These are phyloP conservation scores for Pycnonotus jocosus DNA, from an alignment of 2,113 vertebrate genomes.

Conservation along the genomic window DNA sequence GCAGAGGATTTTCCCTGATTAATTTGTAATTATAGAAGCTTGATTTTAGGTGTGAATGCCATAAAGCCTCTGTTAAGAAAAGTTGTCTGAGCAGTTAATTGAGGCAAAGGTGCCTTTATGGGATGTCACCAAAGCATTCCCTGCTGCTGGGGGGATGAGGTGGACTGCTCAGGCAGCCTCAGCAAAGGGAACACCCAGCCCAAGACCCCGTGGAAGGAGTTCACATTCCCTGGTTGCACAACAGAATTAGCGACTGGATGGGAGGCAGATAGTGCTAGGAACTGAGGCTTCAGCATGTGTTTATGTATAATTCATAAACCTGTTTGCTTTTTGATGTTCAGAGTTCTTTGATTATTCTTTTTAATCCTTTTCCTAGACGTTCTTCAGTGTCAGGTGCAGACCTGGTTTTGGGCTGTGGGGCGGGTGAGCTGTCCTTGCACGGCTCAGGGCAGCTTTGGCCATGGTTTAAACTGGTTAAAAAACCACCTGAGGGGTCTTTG, in stretches of 20 bases:
- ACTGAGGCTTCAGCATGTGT: neutral
- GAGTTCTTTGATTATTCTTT: constrained; percentile 35
- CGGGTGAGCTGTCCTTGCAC: neutral
- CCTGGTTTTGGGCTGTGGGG: neutral
- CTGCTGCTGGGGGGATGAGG: neutral
- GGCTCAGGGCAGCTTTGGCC: neutral
- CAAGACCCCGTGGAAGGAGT: neutral
- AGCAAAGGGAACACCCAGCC: neutral
- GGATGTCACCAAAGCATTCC: neutral
- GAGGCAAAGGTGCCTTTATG: neutral
- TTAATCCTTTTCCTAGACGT: neutral
- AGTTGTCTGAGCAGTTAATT: neutral
- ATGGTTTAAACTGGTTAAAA: neutral
- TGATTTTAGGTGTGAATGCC: neutral
- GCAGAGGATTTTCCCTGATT: neutral
- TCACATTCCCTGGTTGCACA: neutral
- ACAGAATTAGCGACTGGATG: neutral
- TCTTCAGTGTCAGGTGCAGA: neutral
- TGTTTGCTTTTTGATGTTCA: constrained; percentile 38
- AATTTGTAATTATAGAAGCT: neutral
- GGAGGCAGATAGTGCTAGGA: neutral
- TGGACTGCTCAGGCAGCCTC: neutral
- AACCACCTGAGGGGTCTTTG: neutral
- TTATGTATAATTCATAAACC: constrained; percentile 50
- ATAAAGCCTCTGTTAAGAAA: neutral